Conservation (phyloP, 2,888 invertebrate genomes). For the Athrips mouffetella region DNA sequence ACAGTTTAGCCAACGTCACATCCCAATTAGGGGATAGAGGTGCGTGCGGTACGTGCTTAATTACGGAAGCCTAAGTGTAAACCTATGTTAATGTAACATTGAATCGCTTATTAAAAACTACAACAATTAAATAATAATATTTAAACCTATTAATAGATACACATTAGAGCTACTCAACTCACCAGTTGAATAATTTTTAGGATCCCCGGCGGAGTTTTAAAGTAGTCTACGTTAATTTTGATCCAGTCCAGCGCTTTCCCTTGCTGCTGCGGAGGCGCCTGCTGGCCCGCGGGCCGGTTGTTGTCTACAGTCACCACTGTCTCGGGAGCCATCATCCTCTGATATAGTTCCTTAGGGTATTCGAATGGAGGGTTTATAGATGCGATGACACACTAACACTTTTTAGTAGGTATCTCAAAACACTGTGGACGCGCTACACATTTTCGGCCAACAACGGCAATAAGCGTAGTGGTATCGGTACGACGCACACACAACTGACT, state of each 20-base stretch:
- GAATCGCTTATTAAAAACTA: not conserved
- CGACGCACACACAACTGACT: no score
- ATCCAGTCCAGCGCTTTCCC: conserved; percentile 81
- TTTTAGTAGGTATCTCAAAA: conserved; percentile 54
- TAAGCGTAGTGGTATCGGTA: conserved; percentile 59
- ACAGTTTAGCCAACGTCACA: not conserved
- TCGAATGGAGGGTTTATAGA: conserved; percentile 25
- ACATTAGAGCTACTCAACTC: conserved; percentile 52
- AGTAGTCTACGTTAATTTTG: conserved; percentile 87
- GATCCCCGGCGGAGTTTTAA: conserved; percentile 88
- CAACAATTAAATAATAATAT: not conserved
- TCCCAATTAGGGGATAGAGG: not conserved
- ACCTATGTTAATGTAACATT: no score
- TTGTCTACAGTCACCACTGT: conserved; percentile 89
- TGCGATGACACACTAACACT: conserved; percentile 63
- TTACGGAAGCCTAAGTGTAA: no score
- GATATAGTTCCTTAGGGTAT: conserved; percentile 27
- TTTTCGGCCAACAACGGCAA: conserved; percentile 47
- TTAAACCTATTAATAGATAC: not conserved
- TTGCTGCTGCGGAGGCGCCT: conserved; percentile 71
- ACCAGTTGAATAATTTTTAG: conserved; percentile 90
- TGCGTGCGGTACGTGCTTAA: no score
- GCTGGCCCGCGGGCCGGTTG: conserved; percentile 72
- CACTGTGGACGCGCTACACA: conserved; percentile 61
- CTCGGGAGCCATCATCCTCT: conserved; percentile 87